Conservation (phyloP, 2,797 vertebrate species). For the Squalus acanthias region DNA sequence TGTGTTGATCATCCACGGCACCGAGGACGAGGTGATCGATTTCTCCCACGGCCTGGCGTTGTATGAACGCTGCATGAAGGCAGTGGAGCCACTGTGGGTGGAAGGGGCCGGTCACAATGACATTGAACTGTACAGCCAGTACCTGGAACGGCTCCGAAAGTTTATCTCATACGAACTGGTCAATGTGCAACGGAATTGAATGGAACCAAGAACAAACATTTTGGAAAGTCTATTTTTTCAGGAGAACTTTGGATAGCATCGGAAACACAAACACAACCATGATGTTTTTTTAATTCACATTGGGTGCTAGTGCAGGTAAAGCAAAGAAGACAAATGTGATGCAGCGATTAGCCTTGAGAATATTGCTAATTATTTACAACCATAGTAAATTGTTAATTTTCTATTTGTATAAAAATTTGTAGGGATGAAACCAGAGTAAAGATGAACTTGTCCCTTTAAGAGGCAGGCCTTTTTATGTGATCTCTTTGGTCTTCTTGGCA, state of each 20-base stretch:
- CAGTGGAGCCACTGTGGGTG: conserved; percentile 96
- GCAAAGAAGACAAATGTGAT: conserved; percentile 11
- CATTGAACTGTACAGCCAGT: conserved; percentile 98
- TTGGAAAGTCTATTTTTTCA: conserved; percentile 38
- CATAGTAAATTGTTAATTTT: conserved; percentile 19
- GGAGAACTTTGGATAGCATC: conserved; percentile 35
- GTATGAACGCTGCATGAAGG: conserved; percentile 92
- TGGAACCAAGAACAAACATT: conserved; percentile 21
- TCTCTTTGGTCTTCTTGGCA: not conserved
- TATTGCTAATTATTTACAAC: conserved; percentile 21
- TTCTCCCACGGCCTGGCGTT: conserved; percentile 94
- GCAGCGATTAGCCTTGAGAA: conserved; percentile 1
- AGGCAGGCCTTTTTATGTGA: not conserved
- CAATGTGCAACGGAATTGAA: conserved; percentile 62
- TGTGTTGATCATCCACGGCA: conserved; percentile 95
- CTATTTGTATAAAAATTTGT: conserved; percentile 14
- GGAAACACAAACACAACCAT: conserved; percentile 21
- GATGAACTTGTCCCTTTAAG: conserved; percentile 12
- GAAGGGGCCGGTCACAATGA: conserved; percentile 96
- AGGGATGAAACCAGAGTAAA: not conserved
- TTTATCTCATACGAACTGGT: conserved; percentile 96
- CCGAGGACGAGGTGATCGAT: conserved; percentile 95
- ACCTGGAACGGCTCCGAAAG: conserved; percentile 90
- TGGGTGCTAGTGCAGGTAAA: conserved; percentile 24
- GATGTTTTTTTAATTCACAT: conserved; percentile 22